Base-by-base conservation (phyloP, 2,113 vertebrate genomes). In the Hepsetus odoe region DNA sequence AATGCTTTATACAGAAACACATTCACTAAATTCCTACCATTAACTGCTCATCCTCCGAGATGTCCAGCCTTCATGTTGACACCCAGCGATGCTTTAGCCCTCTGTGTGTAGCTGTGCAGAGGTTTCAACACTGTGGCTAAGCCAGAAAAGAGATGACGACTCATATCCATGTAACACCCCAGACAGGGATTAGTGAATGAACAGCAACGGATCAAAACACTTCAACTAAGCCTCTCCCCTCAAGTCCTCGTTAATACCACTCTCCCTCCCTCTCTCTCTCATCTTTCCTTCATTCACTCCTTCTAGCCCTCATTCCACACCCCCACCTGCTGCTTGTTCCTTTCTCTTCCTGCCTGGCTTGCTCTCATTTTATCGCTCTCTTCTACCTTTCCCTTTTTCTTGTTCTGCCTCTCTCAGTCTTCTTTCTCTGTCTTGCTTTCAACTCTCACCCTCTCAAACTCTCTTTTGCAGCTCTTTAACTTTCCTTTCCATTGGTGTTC, bases 21-120 rank as follows among this genome's bases (percentile, higher is more conserved):
- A 46, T 42, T 33, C 55, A 80, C 22, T 40, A 22, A 40, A 74
- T 38, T 38, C 78, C 78, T 75, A 80, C 72, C 79, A 81, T 75
- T 46, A 62, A 51, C 33, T 33, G 12, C 32, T 59, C 35, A 35
- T 81, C 68, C 67, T 65, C 28, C 62, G 71, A n/a, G 53, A 32
- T 20, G 20, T 53, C 20, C 58, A 76, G 51, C 33, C 66, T 59
- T 66, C 80, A 72, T 71, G 26, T 22, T 55, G 44, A 65, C 62
- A 56, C 30, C 55, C 28, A 18, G 42, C 20, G 33, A 80, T 53
- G 64, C n/a, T 30, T 3, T 10, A 11, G 30, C 4, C 14, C 61
- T 74, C 28, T 30, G 13, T 16, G 51, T 74, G 11, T 20, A 71
- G 42, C 32, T 42, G 14, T 33, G 28, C 44, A 44, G 42, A 24